Evolutionary conservation across 2,888 invertebrate genomes (phyloP).

Genomic region (Parnassius glacialis): DNA sequence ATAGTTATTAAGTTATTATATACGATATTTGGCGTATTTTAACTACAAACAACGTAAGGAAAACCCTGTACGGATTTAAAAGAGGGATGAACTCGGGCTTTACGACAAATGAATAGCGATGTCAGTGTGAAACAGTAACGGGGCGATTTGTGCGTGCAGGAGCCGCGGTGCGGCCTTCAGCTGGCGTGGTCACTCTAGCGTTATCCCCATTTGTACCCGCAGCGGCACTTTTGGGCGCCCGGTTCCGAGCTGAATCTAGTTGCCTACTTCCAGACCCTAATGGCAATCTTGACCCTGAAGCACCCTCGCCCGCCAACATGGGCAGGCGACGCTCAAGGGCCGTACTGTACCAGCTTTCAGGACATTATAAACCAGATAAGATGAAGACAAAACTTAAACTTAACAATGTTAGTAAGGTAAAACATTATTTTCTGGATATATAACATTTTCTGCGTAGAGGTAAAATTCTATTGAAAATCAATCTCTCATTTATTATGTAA

Average conservation of each 20-base stretch:
- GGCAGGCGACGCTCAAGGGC: slow-evolving; percentile 95
- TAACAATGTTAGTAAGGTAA: slow-evolving; percentile 91
- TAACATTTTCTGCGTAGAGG: not conserved
- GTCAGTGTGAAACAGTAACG: slow-evolving; percentile 53
- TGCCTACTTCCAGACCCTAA: slow-evolving; percentile 91
- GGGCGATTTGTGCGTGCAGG: slow-evolving; percentile 79
- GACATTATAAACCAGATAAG: slow-evolving; percentile 97
- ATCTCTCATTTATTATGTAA: no score
- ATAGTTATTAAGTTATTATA: no score
- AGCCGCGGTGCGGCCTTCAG: slow-evolving; percentile 81
- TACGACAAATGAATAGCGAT: not conserved
- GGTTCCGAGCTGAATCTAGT: slow-evolving; percentile 89
- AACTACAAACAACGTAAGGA: not conserved
- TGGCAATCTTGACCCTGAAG: slow-evolving; percentile 90
- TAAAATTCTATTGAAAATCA: no score
- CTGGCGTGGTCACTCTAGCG: slow-evolving; percentile 82
- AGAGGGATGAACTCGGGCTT: not conserved
- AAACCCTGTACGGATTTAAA: slow-evolving; percentile 1
- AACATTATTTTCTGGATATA: slow-evolving; percentile 7
- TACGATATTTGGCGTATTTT: no score
- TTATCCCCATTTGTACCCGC: slow-evolving; percentile 83
- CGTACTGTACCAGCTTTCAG: slow-evolving; percentile 97
- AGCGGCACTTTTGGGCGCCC: slow-evolving; percentile 89
- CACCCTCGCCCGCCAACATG: slow-evolving; percentile 92
- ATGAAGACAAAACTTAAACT: slow-evolving; percentile 96